Percentiles rank a stretch among this genome's conserved stretches.
These are phyloP conservation scores for Alligator mississippiensis DNA, from an alignment of 2,113 vertebrate species.

Conservation along the genomic window DNA sequence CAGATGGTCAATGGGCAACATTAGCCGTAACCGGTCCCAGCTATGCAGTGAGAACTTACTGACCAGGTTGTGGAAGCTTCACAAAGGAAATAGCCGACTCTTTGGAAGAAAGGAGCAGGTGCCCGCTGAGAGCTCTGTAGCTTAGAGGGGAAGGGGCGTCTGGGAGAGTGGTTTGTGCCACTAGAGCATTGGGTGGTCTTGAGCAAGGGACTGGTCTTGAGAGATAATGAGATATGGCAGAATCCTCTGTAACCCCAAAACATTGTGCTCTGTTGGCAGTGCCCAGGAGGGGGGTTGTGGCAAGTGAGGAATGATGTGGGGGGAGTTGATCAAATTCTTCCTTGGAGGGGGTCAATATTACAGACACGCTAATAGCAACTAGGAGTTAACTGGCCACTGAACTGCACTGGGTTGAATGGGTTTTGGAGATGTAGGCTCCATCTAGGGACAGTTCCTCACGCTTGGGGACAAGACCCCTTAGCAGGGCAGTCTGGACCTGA, in stretches of 20 bases:
- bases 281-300: background rate
- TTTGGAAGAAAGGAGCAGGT: background rate
- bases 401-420: background rate
- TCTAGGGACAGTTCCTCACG: background rate
- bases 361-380: background rate
- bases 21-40: background rate
- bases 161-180: background rate
- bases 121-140: background rate
- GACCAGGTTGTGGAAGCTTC: conserved; percentile 19
- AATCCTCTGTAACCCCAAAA: background rate
- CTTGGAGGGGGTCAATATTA: background rate
- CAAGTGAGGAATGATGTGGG: background rate
- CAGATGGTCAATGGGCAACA: conserved; percentile 59
- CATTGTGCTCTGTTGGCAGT: background rate
- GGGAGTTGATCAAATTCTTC: background rate
- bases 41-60: background rate
- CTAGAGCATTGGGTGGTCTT: background rate
- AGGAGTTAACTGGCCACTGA: background rate
- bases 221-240: background rate
- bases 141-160: background rate
- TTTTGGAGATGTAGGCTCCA: background rate
- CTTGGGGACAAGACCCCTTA: background rate
- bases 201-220: background rate
- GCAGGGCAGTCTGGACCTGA: background rate
- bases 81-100: background rate